Conservation (phyloP, 2,888 invertebrate genomes). For the Leucophenga maculata region DNA sequence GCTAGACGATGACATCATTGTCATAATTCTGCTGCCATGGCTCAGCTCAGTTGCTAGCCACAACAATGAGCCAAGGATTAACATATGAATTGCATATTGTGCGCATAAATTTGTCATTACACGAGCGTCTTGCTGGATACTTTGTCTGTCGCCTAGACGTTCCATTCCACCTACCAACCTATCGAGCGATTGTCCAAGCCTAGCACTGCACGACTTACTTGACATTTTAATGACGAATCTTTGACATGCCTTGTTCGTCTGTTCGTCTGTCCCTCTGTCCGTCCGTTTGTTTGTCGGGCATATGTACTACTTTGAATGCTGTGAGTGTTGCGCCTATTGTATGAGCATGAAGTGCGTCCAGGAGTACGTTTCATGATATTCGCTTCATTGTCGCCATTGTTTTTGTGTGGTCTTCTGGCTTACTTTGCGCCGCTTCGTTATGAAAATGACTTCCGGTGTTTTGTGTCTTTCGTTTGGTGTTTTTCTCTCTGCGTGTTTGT, state of each 20-base stretch:
- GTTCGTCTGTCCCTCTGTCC: not conserved
- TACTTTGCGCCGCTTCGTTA: conserved; percentile 13
- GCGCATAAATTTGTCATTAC: conserved; percentile 62
- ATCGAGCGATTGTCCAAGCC: no score
- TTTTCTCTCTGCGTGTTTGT: conserved; percentile 6
- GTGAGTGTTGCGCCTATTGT: not conserved
- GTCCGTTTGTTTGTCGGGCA: not conserved
- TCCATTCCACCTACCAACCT: no score
- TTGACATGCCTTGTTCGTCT: conserved; percentile 16
- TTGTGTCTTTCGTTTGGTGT: not conserved
- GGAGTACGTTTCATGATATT: no score
- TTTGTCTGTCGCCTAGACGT: conserved; percentile 32
- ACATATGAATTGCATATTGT: conserved; percentile 63
- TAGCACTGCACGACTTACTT: conserved; percentile 38
- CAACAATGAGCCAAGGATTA: conserved; percentile 49
- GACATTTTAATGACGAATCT: conserved; percentile 52
- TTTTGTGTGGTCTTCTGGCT: conserved; percentile 10
- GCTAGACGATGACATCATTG: not conserved
- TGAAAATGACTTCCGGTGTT: conserved; percentile 45
- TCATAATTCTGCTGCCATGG: not conserved
- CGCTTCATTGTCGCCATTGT: not conserved
- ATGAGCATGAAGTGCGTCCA: not conserved
- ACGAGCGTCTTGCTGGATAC: conserved; percentile 27
- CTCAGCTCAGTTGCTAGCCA: conserved; percentile 20
- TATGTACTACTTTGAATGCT: not conserved